Base-by-base conservation (phyloP, 2,888 invertebrate genomes). In the Helicoverpa assulta region DNA sequence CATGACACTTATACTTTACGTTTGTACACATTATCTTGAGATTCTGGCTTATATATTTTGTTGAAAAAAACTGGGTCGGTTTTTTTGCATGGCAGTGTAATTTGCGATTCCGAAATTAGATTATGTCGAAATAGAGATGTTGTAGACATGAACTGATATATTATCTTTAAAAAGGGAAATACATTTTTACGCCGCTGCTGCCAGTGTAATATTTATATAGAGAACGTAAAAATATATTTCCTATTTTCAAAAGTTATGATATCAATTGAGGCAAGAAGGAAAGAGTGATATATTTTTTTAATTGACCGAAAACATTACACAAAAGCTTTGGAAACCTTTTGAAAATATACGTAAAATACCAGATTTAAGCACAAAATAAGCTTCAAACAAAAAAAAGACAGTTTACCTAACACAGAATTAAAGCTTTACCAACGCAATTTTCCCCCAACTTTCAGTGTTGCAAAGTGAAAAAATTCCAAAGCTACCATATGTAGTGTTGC, bases 1-100 rank as follows among this genome's bases (percentile, higher is more conserved):
- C 63, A 58, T 76, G 77, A 65, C 77, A 70, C 71, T 80, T 68
- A 60, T 68, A 47, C 80, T 68, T 59, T 51, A 56, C 43, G 58
- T 74, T 59, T 71, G 53, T 14, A 43, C 50, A 6, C 43, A 21
- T 65, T 65, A 73, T 54, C 37, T 58, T 54, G 37, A 71, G 72
- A 77, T 61, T 60, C 58, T 37, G 16, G 19, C 40, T 43, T 29
- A 55, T 29, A 55, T 71, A 71, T 71, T 76, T 56, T 56, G 62
- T 56, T 47, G n/a, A 6, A 16, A 47, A 47, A 47, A 47, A 47
- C 1, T 47, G 1, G 16, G 47, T 47, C n/a, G 47, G 47, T 47
- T 16, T 12, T 47, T 47, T n/a, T 47, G 47, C 16, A 16, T 5
- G 6, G 5, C 2, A 47, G n/a, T 47, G 47, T 47, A n/a, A 47